phyloP scores from a whole-genome alignment of 1,140 invertebrate species.

The Hyles euphorbiae region DNA sequence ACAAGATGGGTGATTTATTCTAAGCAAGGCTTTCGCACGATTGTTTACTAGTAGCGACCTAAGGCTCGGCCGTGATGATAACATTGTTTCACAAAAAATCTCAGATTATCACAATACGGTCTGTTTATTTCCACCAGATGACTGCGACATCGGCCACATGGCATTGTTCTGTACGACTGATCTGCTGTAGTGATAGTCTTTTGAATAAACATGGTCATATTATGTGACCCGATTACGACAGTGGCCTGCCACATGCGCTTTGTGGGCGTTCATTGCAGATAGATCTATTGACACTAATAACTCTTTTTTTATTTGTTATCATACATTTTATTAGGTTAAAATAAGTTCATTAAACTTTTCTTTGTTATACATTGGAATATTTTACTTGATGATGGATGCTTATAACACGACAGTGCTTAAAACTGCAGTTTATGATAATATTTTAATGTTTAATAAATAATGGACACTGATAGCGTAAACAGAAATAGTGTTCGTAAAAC shows the following conservation, averaged over 20 bases:
- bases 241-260: background rate
- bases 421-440: no score
- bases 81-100: slow-evolving; percentile 17
- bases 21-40: slow-evolving; percentile 18
- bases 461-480: no score
- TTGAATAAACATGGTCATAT: slow-evolving; percentile 3
- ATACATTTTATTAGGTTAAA: no score
- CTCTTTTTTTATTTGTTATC: no score
- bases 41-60: slow-evolving; percentile 12
- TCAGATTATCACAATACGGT: slow-evolving; percentile 17
- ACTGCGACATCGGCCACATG: slow-evolving; percentile 2
- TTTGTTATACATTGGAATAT: no score
- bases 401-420: no score
- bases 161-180: slow-evolving; percentile 10
- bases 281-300: no score
- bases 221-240: slow-evolving; percentile 1
- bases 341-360: no score
- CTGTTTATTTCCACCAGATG: slow-evolving; percentile 14
- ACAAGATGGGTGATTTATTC: slow-evolving; percentile 6
- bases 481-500: no score
- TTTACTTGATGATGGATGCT: no score
- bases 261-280: slow-evolving; percentile 3
- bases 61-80: slow-evolving; percentile 12
- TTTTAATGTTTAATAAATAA: no score
- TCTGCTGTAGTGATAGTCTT: slow-evolving; percentile 4